Base-by-base conservation (phyloP, 2,888 invertebrate species). In the Heterodera filipjevi region DNA sequence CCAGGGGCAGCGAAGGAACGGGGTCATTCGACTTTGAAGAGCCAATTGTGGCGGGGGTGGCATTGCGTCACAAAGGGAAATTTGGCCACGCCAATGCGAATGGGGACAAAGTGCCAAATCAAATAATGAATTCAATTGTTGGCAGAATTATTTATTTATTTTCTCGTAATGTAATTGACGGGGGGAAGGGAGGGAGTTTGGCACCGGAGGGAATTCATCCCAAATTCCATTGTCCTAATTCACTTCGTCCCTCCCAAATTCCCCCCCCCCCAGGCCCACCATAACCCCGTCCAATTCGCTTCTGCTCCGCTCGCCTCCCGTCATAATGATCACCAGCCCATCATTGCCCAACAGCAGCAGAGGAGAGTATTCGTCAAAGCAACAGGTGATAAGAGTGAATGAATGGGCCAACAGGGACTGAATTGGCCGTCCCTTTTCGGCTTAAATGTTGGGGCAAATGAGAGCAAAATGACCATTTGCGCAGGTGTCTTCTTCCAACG, bases 251-350 rank as follows among this genome's bases (percentile, higher is more conserved):
- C 12, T n/a, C n/a, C n/a, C 33, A 72, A 72, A 3, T 72, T 39
- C 35, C n/a, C 59, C 59, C 59, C n/a, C 59, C 73, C 44, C 33
- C 44, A 16, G 27, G 3, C 64, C 53, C 27, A 3, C n/a, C 49
- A 27, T 78, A 39, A 78, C 78, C 1, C 78, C 78, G 32, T 59
- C 59, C 30, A 78, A 78, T 74, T 74, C 74, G 53, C 59, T 78
- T 64, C 49, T 78, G 14, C 49, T 71, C 22, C 70, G 66, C n/a
- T 64, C 75, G 16, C 75, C 75, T 0, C 75, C 75, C 30, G 19
- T 75, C 68, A 75, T 75, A 35, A 75, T 32, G 32, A 59, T 75
- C 46, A 75, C 66, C 16, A 49, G 46, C 46, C 46, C 74, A n/a
- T 46, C 66, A n/a, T 14, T 49, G 8, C 49, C 49, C 49, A 49